Base-by-base conservation (phyloP, 53 echinoderm and acorn worm species). In the Henricia sp. region DNA sequence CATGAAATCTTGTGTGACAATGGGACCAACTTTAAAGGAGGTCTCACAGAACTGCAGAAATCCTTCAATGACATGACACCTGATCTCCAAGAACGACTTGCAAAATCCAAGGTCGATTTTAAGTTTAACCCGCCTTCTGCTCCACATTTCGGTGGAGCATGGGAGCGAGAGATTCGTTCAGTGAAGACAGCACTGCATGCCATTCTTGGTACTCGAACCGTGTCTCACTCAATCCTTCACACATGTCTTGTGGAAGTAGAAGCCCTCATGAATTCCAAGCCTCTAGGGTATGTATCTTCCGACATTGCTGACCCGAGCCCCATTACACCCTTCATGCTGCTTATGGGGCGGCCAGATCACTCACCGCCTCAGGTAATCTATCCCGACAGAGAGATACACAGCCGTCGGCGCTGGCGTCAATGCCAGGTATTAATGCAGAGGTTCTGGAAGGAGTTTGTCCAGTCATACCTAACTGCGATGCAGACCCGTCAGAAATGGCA, bases 1-100 rank as follows among this genome's bases (percentile, higher is more conserved):
- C 59, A 71, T 41, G 83, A 83, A 23, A 52, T 72, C 30, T 36
- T 42, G 12, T 74, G 58, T 11, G 83, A 83, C 63, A 43, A 82
- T 23, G 88, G 72, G 3, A 83, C 88, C 13, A 82, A 88, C 65
- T 88, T 88, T 32, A 83, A 53, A 39, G 83, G 83, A 56, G 88
- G 57, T 27, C 82, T 82, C 35, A 43, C 33, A 40, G 88, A 88
- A 24, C 50, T 88, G 62, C 71, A 28, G 35, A 71, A 71, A 14
- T 52, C 69, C 24, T 83, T 35, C 42, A 39, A 71, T 35, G 51
- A 29, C 32, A 88, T 83, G 88, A 85, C 72, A 30, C 60, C 53
- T 21, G 64, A 63, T 16, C 55, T 85, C 35, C 63, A 85, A n/a
- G 63, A 85, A 38, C 72, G 73, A 65, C 59, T 72, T 17, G 75